Base-by-base conservation (phyloP, 2,797 vertebrate genomes). In the Myioborus miniatus region DNA sequence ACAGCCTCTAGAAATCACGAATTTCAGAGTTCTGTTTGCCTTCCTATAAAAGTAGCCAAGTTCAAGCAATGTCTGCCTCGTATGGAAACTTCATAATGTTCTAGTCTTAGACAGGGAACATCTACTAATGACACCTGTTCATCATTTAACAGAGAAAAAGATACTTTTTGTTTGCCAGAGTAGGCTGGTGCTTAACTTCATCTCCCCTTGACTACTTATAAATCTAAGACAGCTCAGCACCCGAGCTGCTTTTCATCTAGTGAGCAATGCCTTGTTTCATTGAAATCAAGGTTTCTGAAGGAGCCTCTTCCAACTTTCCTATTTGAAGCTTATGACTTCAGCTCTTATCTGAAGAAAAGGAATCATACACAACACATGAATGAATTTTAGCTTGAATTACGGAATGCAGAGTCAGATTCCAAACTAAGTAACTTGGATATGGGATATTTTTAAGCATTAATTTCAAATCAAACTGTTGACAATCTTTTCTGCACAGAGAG, bases 401-500 rank as follows among this genome's bases (percentile, higher is more conserved):
- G 67, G 74, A 79, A 86, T 92, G 47, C 36, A 43, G 39, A 72
- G 47, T 86, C 75, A 80, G 69, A 79, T 67, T 94, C 52, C 78
- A 89, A 94, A 62, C n/a, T 29, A 89, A 62, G 11, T 52, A 64
- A 52, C 20, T 65, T 65, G 69, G 26, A 79, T 82, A 91, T 80
- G 49, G 47, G 36, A 58, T 87, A 67, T 74, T 91, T 90, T 96
- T 74, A 90, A 96, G 96, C 59, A 77, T 43, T 46, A 58, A 4
- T 60, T 96, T 92, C 62, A 87, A 93, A 92, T 83, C 39, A 80
- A 97, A 79, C 50, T 58, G 14, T 74, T 94, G 70, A 34, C 8
- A 39, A 43, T 52, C 37, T 75, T 84, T 81, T 65, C 68, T 34
- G 26, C 20, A 32, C 24, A 58, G 37, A 46, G 32, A 46, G 21